phyloP scores from a whole-genome alignment of 2,797 vertebrate species.

The Leptoclinus maculatus region DNA sequence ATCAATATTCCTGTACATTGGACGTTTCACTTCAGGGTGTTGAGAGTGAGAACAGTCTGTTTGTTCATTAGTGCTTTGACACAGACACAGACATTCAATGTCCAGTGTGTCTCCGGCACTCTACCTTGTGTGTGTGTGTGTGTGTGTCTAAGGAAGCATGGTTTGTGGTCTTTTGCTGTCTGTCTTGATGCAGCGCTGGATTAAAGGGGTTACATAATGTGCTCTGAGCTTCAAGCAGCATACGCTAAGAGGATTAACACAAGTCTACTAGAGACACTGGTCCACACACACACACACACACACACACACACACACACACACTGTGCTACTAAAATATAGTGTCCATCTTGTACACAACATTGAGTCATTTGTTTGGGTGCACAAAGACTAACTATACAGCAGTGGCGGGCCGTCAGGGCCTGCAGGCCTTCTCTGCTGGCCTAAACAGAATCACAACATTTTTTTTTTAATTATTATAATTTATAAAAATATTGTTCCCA shows the following conservation, averaged over 20 bases:
- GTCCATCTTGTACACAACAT: constrained; percentile 31
- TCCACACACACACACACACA: constrained; percentile 37
- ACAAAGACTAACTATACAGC: constrained; percentile 10
- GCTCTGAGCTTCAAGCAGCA: constrained; percentile 82
- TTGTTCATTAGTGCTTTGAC: constrained; percentile 12
- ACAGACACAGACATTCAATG: constrained; percentile 7
- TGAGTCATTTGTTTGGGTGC: constrained; percentile 53
- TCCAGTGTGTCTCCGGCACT: constrained; percentile 15
- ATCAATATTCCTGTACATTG: background rate
- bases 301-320: constrained; percentile 30
- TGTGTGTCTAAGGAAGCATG: constrained; percentile 20
- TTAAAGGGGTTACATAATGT: constrained; percentile 86
- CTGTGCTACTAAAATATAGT: constrained; percentile 26
- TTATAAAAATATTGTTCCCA: too few species aligned
- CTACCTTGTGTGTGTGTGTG: background rate
- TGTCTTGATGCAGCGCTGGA: constrained; percentile 79
- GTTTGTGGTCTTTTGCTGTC: constrained; percentile 78
- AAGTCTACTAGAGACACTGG: constrained; percentile 83
- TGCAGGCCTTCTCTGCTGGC: too few species aligned
- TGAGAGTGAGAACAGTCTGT: constrained; percentile 11
- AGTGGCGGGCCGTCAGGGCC: too few species aligned
- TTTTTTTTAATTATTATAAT: too few species aligned
- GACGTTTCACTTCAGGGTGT: background rate
- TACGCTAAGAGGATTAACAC: constrained; percentile 86
- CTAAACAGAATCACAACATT: too few species aligned